Conservation (phyloP, 2,888 invertebrate species). For the Thymelicus sylvestris region DNA sequence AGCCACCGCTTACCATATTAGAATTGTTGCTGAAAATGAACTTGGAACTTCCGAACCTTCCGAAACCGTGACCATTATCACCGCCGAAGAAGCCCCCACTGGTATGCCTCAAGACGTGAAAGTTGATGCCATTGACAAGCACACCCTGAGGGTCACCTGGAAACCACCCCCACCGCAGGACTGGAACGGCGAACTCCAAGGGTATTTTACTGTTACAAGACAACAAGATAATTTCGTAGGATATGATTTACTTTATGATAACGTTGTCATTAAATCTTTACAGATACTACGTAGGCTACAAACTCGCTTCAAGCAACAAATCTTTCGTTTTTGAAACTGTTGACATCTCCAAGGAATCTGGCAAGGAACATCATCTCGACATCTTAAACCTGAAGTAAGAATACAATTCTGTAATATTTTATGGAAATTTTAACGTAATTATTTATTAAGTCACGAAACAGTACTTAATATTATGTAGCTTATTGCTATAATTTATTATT, state of each 20-base stretch:
- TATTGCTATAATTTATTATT: no score
- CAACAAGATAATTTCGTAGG: background rate
- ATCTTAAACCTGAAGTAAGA: conserved; percentile 90
- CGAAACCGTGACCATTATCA: conserved; percentile 96
- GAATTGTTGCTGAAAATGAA: conserved; percentile 97
- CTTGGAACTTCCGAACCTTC: conserved; percentile 97
- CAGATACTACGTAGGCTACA: conserved; percentile 96
- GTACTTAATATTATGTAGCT: no score
- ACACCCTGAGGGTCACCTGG: conserved; percentile 94
- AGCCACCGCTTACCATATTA: conserved; percentile 96
- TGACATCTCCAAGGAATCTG: conserved; percentile 95
- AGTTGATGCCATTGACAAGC: conserved; percentile 94
- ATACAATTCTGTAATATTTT: background rate
- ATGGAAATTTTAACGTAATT: no score
- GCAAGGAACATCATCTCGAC: conserved; percentile 94
- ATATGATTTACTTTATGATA: background rate
- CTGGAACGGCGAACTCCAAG: conserved; percentile 95
- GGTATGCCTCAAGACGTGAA: conserved; percentile 93
- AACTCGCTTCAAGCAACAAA: conserved; percentile 92
- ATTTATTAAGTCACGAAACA: no score
- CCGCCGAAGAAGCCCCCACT: conserved; percentile 95
- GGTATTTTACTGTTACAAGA: conserved; percentile 53
- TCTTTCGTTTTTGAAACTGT: conserved; percentile 96
- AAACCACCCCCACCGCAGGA: conserved; percentile 95
- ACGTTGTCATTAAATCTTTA: conserved; percentile 51